Base-by-base conservation (phyloP, 2,888 invertebrate genomes). In the Aphidoletes aphidimyza region DNA sequence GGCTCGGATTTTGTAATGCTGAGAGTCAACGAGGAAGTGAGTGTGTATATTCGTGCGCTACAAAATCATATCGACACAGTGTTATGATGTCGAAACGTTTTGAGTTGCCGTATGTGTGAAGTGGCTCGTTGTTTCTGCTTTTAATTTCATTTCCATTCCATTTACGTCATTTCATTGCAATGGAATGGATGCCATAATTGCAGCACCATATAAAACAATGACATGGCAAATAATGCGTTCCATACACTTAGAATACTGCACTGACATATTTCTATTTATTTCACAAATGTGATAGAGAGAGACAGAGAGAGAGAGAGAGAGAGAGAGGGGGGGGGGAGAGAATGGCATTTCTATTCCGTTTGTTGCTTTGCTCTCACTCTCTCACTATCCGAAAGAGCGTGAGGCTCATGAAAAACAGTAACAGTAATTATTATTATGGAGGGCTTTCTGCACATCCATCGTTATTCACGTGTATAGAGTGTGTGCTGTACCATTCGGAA, bases 141-240 rank as follows among this genome's bases (percentile, higher is more conserved):
- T 81, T 81, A 81, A 81, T 81, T 81, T 81, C 37, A 81, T 81
- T 81, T 37, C 81, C 37, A 81, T 81, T 81, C 37, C 37, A 81
- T 37, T 69, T 69, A 69, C 69, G 69, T 69, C 69, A 69, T 30
- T 69, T 69, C 69, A 22, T 47, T 8, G 34, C 69, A 69, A 69
- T 69, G 34, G 34, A 69, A 69, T 54, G 54, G 11, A 36, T 78
- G 78, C 26, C 8, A 37, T 81, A 37, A 81, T 37, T 81, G 81
- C 81, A 81, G 2, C 37, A 81, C 37, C 81, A 22, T 81, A 81
- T 37, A 81, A 81, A 81, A 81, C 81, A 81, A 81, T 81, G 81
- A 81, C 81, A 81, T 81, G 36, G 81, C 81, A 36, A 11, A 81
- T 81, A 37, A 81, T 81, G 69, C 37, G 81, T 81, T 36, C 36